Evolutionary conservation across 2,113 vertebrate genomes (phyloP), one percentile per base, ranked within the genome.

Genomic region (Pseudopodoces humilis): DNA sequence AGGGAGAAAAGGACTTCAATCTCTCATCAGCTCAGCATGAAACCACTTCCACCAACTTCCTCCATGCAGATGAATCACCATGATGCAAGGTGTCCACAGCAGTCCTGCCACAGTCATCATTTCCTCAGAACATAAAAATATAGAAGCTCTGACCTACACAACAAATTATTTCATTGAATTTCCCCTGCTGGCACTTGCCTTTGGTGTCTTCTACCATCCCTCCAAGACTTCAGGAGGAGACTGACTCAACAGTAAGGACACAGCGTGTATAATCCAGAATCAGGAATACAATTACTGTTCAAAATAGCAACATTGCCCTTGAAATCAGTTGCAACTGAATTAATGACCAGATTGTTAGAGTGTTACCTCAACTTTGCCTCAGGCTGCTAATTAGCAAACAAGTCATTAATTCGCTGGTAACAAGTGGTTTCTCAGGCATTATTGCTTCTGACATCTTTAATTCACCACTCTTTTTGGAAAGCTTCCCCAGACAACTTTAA

Each of bases 331-430:
- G 87, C 58, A 91, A 81, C 80, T 95, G 92, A 97, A 96, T 95
- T 97, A 97, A 96, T 93, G 95, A 91, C 82, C 93, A 96, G 78
- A 95, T 85, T 95, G 90, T 95, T 90, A 91, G 71, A 90, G 81
- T 91, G 62, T 71, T 96, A 95, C 55, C 76, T 92, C 86, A 94
- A 85, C 78, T 92, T 97, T 71, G 95, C 92, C 94, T 94, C 60
- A 91, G 96, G 97, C 94, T 93, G 78, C 92, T 97, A 96, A 95
- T 97, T 96, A 97, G 94, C 86, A 96, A 97, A 96, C 86, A 97
- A 96, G 95, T 95, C 96, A 97, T 96, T 96, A 97, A 97, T 94
- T 96, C 49, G 47, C 87, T 94, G 72, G 94, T 93, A 96, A 95
- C 89, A 95, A 97, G 96, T 95, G 92, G 92, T 94, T 97, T 96